Conservation (phyloP, 2,113 vertebrate species). For the Clarias magur region DNA sequence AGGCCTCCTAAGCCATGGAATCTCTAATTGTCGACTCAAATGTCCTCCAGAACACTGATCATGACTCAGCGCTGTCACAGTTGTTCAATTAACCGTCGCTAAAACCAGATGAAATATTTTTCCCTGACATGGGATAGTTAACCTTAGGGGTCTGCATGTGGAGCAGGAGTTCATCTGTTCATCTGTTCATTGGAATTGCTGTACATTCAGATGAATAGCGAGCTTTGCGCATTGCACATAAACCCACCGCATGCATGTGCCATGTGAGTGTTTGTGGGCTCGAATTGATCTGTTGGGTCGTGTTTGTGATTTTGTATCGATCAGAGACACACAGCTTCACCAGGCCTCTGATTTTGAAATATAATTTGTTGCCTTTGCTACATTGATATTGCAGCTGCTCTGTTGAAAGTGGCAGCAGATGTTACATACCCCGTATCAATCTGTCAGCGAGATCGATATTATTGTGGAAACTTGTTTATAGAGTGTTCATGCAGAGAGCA, state of each 20-base stretch:
- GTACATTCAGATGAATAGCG: neutral
- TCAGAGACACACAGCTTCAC: conserved; percentile 1
- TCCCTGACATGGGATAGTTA: conserved; percentile 2
- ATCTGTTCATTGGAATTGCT: neutral
- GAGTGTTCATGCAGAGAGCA: neutral
- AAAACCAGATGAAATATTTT: neutral
- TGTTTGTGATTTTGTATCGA: conserved; percentile 31
- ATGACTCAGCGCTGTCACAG: neutral
- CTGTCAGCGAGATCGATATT: conserved; percentile 1
- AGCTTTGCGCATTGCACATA: neutral
- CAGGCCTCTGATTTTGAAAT: neutral
- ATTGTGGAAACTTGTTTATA: conserved; percentile 23
- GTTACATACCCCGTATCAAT: conserved; percentile 17
- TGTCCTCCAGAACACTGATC: conserved; percentile 10
- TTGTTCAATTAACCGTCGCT: conserved; percentile 21
- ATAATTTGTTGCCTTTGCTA: conserved; percentile 14
- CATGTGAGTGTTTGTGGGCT: neutral
- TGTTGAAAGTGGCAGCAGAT: neutral
- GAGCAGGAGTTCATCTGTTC: neutral
- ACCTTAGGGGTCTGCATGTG: neutral
- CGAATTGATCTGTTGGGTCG: conserved; percentile 19
- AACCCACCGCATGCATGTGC: neutral
- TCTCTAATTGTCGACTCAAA: conserved; percentile 16
- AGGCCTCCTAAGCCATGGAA: neutral
- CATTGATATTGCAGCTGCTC: neutral